Evolutionary conservation across 2,113 vertebrate species (phyloP), one percentile per base, ranked within the genome.

Genomic region (Oceanites oceanicus): DNA sequence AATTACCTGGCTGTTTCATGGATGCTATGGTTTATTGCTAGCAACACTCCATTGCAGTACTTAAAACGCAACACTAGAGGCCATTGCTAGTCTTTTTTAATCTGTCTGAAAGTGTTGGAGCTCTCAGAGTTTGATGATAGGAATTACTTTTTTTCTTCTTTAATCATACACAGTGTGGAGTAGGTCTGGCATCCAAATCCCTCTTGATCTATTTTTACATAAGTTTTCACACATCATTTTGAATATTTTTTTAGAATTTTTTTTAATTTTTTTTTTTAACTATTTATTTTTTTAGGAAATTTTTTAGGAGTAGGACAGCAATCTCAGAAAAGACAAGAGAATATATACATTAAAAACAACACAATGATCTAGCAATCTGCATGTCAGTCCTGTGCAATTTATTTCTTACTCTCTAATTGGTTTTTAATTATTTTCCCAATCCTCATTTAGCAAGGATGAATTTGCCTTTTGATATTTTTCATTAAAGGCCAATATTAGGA

Each of bases 11-110:
- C 8, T 58, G 7, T 34, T 59, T n/a, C 21, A 6, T 8, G 13
- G 19, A 6, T 47, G 14, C 61, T 36, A 61, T 27, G 56, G 13
- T 45, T 79, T 75, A 53, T 34, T 66, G 18, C 29, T 52, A 29
- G 53, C 13, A 42, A 9, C 11, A 22, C 17, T 23, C 4, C 40
- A 45, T 52, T 85, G 94, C 76, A 96, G 22, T 86, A 50, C 79
- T 85, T 42, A 29, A 49, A 77, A 9, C 0, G 2, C 22, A 86
- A 79, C 97, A 36, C 88, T 90, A 97, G 97, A 96, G 94, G 97
- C 65, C 95, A 86, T 20, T 52, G 58, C 53, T 74, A 76, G 58
- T 49, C 96, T 90, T 85, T 82, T 94, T 68, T n/a, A 10, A 53
- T 66, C 65, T 71, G 3, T 14, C 23, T 52, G 38, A 52, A 18